Conservation (phyloP, 2,113 vertebrate species). For the Opisthocomus hoazin region DNA sequence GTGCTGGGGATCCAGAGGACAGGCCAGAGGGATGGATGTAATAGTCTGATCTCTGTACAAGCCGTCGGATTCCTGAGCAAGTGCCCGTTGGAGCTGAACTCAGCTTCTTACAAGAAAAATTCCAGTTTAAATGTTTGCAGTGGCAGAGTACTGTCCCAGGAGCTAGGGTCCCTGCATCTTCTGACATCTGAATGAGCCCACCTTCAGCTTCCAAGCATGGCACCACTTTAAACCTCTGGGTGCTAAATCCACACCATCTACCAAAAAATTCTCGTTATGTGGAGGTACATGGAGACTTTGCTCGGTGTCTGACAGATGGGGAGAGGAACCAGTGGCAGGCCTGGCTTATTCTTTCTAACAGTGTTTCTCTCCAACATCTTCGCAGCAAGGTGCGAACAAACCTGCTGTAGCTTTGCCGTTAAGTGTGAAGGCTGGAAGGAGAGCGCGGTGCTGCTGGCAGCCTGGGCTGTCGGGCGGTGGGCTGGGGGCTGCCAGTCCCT, state of each 20-base stretch:
- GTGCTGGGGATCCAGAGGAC: not conserved
- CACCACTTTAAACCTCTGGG: not conserved
- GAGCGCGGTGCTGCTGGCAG: not conserved
- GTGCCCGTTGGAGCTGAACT: not conserved
- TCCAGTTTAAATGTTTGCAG: not conserved
- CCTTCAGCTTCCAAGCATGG: not conserved
- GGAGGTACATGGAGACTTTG: not conserved
- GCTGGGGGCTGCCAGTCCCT: fast-evolving
- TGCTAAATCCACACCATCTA: not conserved
- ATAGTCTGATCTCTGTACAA: not conserved
- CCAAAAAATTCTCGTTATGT: not conserved
- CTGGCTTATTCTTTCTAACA: not conserved
- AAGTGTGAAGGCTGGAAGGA: not conserved
- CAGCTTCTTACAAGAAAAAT: not conserved
- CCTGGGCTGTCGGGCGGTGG: not conserved
- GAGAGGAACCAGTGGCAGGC: not conserved
- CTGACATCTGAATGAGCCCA: not conserved
- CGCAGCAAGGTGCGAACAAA: not conserved
- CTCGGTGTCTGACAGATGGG: not conserved
- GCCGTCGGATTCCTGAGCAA: not conserved
- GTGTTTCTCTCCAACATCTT: not conserved
- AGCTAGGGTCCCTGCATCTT: not conserved
- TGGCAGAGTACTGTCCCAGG: not conserved
- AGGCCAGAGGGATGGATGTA: not conserved
- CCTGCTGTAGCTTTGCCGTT: not conserved